Conservation (phyloP, 2,888 invertebrate genomes). For the Parochlus steinenii region DNA sequence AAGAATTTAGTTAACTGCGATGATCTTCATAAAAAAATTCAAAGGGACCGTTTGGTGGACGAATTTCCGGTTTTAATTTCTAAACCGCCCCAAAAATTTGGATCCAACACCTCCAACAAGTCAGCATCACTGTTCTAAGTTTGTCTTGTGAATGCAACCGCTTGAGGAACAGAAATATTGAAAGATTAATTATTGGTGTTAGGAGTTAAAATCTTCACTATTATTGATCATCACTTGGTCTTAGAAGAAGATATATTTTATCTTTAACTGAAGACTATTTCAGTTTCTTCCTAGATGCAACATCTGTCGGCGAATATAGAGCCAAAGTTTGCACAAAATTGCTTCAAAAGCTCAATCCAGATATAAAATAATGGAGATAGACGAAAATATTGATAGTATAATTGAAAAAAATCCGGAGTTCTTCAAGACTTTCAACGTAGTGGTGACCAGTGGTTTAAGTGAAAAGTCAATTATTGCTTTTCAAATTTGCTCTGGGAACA, state of each 20-base stretch:
- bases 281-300: constrained; percentile 83
- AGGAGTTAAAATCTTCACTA: constrained; percentile 81
- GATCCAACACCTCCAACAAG: constrained; percentile 19
- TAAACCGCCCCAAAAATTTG: constrained; percentile 29
- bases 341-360: constrained; percentile 77
- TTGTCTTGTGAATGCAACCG: constrained; percentile 86
- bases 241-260: constrained; percentile 84
- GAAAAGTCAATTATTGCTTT: constrained; percentile 44
- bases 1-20: constrained; percentile 65
- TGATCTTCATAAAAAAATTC: constrained; percentile 68
- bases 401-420: constrained; percentile 74
- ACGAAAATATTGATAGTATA: constrained; percentile 73
- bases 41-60: constrained; percentile 75
- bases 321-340: constrained; percentile 70
- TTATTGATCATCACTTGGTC: constrained; percentile 44
- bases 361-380: constrained; percentile 87
- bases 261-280: too few species aligned
- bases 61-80: constrained; percentile 55
- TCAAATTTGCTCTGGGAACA: constrained; percentile 69
- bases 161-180: constrained; percentile 83
- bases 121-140: constrained; percentile 24
- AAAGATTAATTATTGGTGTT: constrained; percentile 93
- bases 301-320: constrained; percentile 65
- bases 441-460: constrained; percentile 57
- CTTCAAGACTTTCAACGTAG: constrained; percentile 73